Evolutionary conservation across 2,888 invertebrate genomes (phyloP).

Genomic region (Bruchidius siliquastri): DNA sequence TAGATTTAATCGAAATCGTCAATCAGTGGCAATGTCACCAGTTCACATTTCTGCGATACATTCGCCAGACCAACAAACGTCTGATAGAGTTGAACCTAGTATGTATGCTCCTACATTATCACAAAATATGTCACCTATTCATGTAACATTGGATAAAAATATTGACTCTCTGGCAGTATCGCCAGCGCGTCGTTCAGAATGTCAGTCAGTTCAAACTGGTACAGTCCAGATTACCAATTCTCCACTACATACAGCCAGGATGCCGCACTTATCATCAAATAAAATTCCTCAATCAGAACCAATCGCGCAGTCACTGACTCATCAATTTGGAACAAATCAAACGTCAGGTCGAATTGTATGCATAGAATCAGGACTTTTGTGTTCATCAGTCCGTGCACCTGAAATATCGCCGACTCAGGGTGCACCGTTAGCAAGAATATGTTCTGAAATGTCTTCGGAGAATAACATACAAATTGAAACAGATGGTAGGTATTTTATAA

Average conservation of each 20-base stretch:
- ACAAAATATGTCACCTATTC: background rate
- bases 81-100: background rate
- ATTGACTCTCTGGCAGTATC: background rate
- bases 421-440: too few relatives aligned
- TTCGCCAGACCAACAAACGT: background rate
- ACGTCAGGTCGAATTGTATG: background rate
- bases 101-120: too few relatives aligned
- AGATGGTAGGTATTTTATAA: background rate
- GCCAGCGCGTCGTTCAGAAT: background rate
- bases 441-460: too few relatives aligned
- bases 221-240: background rate
- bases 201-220: background rate
- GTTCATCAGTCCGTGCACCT: too few relatives aligned
- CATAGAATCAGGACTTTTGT: background rate
- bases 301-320: background rate
- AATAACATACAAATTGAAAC: background rate
- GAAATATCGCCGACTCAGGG: too few relatives aligned
- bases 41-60: background rate
- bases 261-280: background rate
- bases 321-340: background rate
- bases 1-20: background rate
- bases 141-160: background rate
- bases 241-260: background rate
- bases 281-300: background rate
- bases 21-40: background rate